phyloP scores from a whole-genome alignment of 1,140 invertebrate genomes.

The Myzus persicae region DNA sequence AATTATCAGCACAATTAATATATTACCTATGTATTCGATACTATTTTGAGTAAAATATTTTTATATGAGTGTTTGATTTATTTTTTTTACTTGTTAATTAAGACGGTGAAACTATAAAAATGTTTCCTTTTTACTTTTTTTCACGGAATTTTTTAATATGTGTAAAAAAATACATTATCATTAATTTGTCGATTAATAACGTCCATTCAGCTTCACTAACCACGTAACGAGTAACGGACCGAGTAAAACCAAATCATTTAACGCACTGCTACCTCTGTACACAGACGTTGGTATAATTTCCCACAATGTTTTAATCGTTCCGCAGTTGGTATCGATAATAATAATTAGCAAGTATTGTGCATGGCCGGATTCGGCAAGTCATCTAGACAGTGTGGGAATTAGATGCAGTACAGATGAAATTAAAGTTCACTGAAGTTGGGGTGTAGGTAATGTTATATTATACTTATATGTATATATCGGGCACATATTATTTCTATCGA shows the following conservation, averaged over 20 bases:
- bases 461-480: conserved; percentile 3
- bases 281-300: conserved; percentile 20
- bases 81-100: not conserved
- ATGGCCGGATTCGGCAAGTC: conserved; percentile 28
- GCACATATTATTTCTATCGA: conserved; percentile 2
- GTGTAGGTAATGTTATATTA: conserved; percentile 15
- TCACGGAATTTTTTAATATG: not conserved
- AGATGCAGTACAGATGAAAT: not conserved
- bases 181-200: conserved; percentile 8
- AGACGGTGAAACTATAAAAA: not conserved
- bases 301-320: conserved; percentile 35
- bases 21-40: not conserved
- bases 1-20: not conserved
- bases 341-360: conserved; percentile 54
- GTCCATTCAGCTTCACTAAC: conserved; percentile 7
- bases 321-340: conserved; percentile 6
- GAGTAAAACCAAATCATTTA: conserved; percentile 51
- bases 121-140: not conserved
- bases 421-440: conserved; percentile 36
- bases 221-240: conserved; percentile 35
- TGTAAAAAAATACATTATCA: not conserved
- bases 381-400: conserved; percentile 43
- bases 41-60: not conserved
- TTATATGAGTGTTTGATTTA: not conserved
- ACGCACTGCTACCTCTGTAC: conserved; percentile 40